Evolutionary conservation across 2,888 invertebrate species (phyloP).

Genomic region (Byasa hedistus): DNA sequence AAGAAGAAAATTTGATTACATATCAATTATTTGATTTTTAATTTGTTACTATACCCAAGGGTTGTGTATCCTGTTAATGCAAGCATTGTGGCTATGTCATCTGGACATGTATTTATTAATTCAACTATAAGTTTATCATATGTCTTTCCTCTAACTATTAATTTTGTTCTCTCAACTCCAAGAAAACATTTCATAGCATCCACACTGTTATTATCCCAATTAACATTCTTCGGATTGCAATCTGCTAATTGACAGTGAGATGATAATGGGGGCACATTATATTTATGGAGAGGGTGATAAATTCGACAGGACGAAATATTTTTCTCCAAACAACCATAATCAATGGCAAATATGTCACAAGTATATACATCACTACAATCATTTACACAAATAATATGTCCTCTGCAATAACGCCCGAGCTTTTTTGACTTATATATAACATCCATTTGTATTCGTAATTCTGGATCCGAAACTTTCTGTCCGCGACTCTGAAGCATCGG

Average conservation of each 20-base stretch:
- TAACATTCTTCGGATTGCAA: conserved; percentile 36
- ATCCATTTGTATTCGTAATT: conserved; percentile 8
- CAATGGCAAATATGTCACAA: conserved; percentile 41
- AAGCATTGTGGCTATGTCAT: conserved; percentile 44
- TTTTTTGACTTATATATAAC: conserved; percentile 22
- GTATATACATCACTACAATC: conserved; percentile 8
- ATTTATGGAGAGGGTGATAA: conserved; percentile 26
- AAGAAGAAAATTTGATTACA: too few relatives aligned
- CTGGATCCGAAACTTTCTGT: neutral
- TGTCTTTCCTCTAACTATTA: conserved; percentile 36
- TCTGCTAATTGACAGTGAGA: conserved; percentile 41
- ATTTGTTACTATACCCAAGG: conserved; percentile 31
- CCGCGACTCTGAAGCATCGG: conserved; percentile 16
- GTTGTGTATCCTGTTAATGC: conserved; percentile 37
- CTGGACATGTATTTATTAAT: conserved; percentile 40
- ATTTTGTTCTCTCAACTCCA: conserved; percentile 37
- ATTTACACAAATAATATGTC: conserved; percentile 32
- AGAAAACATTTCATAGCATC: conserved; percentile 42
- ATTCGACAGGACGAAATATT: conserved; percentile 34
- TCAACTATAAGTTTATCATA: conserved; percentile 37
- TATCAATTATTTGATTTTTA: too few relatives aligned
- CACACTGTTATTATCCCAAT: conserved; percentile 33
- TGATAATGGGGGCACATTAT: conserved; percentile 36
- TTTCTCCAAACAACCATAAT: conserved; percentile 43
- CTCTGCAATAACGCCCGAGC: conserved; percentile 26